Base-by-base conservation (phyloP, 2,888 invertebrate genomes). In the Antitype chi region DNA sequence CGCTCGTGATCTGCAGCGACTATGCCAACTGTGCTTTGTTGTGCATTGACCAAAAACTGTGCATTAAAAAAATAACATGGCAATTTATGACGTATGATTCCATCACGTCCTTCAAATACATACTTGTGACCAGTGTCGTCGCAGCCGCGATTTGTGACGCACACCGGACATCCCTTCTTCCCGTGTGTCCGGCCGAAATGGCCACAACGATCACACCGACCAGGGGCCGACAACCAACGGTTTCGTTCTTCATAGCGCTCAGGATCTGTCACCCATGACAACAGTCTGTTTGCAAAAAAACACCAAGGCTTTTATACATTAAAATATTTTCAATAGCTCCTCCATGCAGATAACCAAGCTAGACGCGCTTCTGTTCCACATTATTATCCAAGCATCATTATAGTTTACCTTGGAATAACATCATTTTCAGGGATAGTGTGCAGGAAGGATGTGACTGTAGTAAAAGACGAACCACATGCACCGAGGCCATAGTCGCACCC, bases 401-500 rank as follows among this genome's bases (percentile, higher is more conserved):
- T 32, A 66, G 13, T 8, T 32, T 43, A 97, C 97, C 97, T 97
- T 2, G 97, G 95, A 85, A 98, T 96, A 81, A 98, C 97, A 82
- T 98, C 97, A 20, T 96, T 92, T 70, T 98, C 98, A 28, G 96
- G 90, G 52, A 98, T 94, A 72, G 96, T 97, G 83, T 97, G 97
- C 72, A 98, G 97, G 76, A 98, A 97, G 85, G 98, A 98, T 5
- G 98, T 90, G 11, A 98, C 98, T 3, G 98, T 97, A 28, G 86
- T 93, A 68, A 94, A 94, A 82, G 98, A 98, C 81, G 98, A 98
- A 0, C 99, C 99, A 69, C 81, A 99, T 94, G 87, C 99, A 8
- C 98, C 98, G 0, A 97, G 97, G 64, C 97, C 97, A 92, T 99
- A 99, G 94, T 99, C 99, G 91, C 99, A 99, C 0, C 99, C 99